phyloP scores from a whole-genome alignment of 1,140 invertebrate genomes.

The Leucophenga varia region DNA sequence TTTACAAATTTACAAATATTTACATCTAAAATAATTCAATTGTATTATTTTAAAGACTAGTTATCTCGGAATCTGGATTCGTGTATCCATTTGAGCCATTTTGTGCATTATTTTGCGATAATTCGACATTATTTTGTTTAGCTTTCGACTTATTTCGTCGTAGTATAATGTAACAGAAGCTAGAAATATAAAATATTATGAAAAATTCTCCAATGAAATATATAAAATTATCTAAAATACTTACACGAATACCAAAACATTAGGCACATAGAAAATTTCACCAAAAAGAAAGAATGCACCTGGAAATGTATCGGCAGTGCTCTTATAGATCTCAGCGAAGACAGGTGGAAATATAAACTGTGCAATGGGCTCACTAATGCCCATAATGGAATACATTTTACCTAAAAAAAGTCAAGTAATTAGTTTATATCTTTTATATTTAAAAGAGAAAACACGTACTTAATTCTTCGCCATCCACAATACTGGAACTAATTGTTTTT shows the following conservation, averaged over 20 bases:
- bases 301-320: constrained; percentile 42
- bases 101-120: constrained; percentile 29
- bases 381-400: constrained; percentile 54
- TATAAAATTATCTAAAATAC: constrained; percentile 8
- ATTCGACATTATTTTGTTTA: constrained; percentile 21
- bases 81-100: constrained; percentile 20
- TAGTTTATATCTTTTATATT: neutral
- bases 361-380: constrained; percentile 47
- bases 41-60: constrained; percentile 39
- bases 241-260: constrained; percentile 52
- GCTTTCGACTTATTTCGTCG: constrained; percentile 28
- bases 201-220: neutral
- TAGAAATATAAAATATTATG: constrained; percentile 2
- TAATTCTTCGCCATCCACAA: constrained; percentile 47
- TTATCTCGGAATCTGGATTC: constrained; percentile 42
- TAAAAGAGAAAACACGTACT: constrained; percentile 24
- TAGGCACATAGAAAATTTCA: constrained; percentile 49
- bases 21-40: constrained; percentile 4
- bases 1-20: constrained; percentile 22
- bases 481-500: constrained; percentile 49
- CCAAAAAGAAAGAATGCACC: constrained; percentile 50
- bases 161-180: constrained; percentile 38
- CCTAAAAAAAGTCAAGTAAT: constrained; percentile 21
- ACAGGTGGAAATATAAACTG: constrained; percentile 50
- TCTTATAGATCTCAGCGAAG: constrained; percentile 41